A percentile compares a stretch with the other conserved stretches of the same genome.
phyloP scores from a whole-genome alignment of 2,888 invertebrate species.

The Teleogryllus oceanicus region DNA sequence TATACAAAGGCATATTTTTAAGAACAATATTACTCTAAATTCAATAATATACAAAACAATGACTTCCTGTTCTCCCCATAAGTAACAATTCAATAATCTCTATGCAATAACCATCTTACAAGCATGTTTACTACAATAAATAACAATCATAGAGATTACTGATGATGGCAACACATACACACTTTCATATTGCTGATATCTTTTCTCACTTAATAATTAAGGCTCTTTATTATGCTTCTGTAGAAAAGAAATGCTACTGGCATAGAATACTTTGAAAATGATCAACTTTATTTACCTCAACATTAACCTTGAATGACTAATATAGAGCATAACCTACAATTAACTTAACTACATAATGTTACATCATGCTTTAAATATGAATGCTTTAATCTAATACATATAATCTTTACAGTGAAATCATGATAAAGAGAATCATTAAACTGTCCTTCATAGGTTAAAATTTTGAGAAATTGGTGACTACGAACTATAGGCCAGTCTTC shows the following conservation, averaged over 20 bases:
- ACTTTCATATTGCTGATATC: not conserved
- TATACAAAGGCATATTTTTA: conserved; percentile 3
- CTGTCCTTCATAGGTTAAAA: too few species aligned
- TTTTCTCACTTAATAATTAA: conserved; percentile 1
- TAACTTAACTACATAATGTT: too few species aligned
- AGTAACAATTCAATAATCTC: conserved; percentile 18
- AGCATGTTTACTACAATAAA: not conserved
- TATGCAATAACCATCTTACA: conserved; percentile 3
- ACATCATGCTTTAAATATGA: too few species aligned
- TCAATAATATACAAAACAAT: not conserved
- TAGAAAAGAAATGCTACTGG: not conserved
- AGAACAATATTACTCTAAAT: conserved; percentile 3
- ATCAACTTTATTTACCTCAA: not conserved
- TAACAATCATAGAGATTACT: not conserved
- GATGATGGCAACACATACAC: not conserved
- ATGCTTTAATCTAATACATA: too few species aligned
- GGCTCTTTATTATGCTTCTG: not conserved
- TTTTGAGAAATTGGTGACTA: too few species aligned
- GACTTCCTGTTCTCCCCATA: not conserved
- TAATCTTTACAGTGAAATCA: too few species aligned
- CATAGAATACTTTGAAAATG: not conserved
- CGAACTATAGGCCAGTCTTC: too few species aligned
- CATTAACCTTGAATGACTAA: too few species aligned
- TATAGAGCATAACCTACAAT: not conserved
- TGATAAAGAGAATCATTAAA: too few species aligned